Evolutionary conservation across 92 coral and sea anemone species (phyloP), one percentile per base, ranked within the genome.

Genomic region (Siderastrea siderea): DNA sequence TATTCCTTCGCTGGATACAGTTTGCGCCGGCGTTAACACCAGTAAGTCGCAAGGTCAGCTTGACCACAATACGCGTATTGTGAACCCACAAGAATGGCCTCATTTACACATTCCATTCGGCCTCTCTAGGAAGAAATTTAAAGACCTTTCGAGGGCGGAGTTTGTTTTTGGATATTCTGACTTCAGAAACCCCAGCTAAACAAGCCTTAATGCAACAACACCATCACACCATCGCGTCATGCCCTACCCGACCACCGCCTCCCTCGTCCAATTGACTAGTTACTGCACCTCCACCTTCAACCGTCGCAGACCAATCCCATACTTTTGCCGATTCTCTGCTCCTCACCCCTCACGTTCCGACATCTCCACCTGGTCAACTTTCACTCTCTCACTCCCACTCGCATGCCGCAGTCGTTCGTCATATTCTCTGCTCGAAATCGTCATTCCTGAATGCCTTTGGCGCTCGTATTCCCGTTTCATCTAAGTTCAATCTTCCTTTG

Each of bases 1-100:
- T 26, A 26, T 26, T 26, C 38, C 38, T 26, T 26, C 38, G 38
- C 38, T 26, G 38, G 38, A 26, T 26, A 26, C 38, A 5, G 1
- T 12, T 3, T 5, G n/a, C 2, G 15, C 65, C 5, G 0, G 65
- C 65, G n/a, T 11, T 17, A 73, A 17, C 13, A 45, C 57, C 44
- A 77, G 17, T 79, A 81, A 81, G 77, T 68, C 86, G 6, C 54
- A 82, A 82, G 55, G 78, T 69, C 78, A 82, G 43, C 76, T 82
- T 17, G 78, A 82, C 67, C 75, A 82, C 66, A 82, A 82, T 51
- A 82, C 81, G 8, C 51, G 68, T 48, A 77, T 77, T 57, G 81
- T 77, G 6, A 65, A 44, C 81, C 81, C 81, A 6, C 81, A 77
- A 55, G 81, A 77, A 77, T 55, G 68, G 81, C 68, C 81, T 2